Evolutionary conservation across 37 sponge, comb jelly and placozoan genomes (phyloP), one percentile per base, ranked within the genome.

Genomic region (Cladorhizidae sp.): DNA sequence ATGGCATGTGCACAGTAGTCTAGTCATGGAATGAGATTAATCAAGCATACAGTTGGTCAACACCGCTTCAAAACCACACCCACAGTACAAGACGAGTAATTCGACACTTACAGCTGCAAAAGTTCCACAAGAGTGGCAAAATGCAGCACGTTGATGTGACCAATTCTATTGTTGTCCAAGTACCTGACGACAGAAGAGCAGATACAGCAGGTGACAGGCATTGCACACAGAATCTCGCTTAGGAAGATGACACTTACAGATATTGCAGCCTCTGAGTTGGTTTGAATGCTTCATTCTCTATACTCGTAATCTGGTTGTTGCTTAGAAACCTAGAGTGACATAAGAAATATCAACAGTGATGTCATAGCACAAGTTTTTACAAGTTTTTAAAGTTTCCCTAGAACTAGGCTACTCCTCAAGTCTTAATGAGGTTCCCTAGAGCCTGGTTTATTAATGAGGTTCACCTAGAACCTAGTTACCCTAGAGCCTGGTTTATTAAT

Each of bases 211-310:
- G 12, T 14, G 18, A 33, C 5, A 31, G 32, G 2, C 7, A 15
- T 31, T 29, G 43, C 14, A 28, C n/a, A n/a, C n/a, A n/a, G n/a
- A n/a, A n/a, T n/a, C n/a, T n/a, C n/a, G n/a, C n/a, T n/a, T n/a
- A 5, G 39, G 38, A 32, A 62, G 49, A 14, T 49, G 39, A 25
- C 3, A 50, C 87, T 86, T 42, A 86, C 87, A 86, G 64, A 39
- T 65, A 52, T 29, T 72, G 41, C 2, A 88, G 67, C 26, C 57
- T 72, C 31, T 6, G 40, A n/a, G 59, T 57, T 1, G 57, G 51
- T 33, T 57, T 69, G 36, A 83, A 79, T 15, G 79, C 35, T 45
- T 79, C 72, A 31, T 68, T 36, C 0, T 57, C 64, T 15, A 89
- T 40, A 25, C 22, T 51, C 0, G 58, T 58, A 14, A 89, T 78